Base-by-base conservation (phyloP, 1,140 invertebrate species). In the Nylanderia fulva region DNA sequence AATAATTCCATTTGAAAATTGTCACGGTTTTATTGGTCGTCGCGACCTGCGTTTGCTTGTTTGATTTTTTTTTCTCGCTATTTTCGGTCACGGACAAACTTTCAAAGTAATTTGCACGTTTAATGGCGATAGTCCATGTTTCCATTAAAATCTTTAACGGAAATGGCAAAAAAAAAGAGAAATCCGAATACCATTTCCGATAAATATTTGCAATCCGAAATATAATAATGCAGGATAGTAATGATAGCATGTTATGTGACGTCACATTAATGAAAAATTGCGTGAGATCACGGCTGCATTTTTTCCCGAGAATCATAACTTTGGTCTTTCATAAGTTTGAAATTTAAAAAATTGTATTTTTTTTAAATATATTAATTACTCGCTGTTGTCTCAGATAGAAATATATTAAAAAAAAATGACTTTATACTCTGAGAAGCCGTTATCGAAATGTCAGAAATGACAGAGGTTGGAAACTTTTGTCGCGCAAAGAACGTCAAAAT, bases 1-100 rank as follows among this genome's bases (percentile, higher is more conserved):
- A 82, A 82, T 82, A 82, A 82, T 72, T 82, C 54, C 5, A 80
- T 82, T 82, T 82, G 36, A 71, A 72, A 82, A 82, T 72, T 72
- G 66, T 82, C 77, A 82, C 52, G 52, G 66, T 82, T 82, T 80
- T 72, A 82, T 82, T 66, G 52, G 52, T 45, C 29, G 42, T 54
- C 29, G 42, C 39, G 24, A 72, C 8, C 54, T 11, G 66, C 27
- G 66, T 72, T 82, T 58, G 52, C 52, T 71, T 69, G 48, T 80
- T 80, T 80, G n/a, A 48, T 36, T 80, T 82, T 82, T n/a, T 52
- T 82, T 45, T 24, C 52, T 29, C 52, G 4, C 66, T 72, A 72
- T 72, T 82, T 72, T 72, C 13, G 52, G 24, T n/a, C 64, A n/a
- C 24, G 36, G 24, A 29, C 52, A 54, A 71, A 82, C 27, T 58